A percentile compares a stretch with the other conserved stretches of the same genome.
Conservation (phyloP, 2,888 invertebrate species). For the Eupithecia centaureata region DNA sequence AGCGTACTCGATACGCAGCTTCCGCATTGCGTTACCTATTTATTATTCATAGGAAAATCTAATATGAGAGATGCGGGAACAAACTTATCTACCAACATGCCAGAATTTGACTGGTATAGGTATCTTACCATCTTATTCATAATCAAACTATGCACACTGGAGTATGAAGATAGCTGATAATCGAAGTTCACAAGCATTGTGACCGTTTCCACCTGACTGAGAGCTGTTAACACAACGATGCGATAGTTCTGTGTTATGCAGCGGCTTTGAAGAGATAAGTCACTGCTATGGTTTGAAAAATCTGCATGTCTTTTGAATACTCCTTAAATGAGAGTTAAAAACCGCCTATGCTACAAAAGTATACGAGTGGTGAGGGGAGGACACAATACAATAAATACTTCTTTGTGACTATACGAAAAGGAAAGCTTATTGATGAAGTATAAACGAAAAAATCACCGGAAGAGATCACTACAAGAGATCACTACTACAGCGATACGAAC, state of each 20-base stretch:
- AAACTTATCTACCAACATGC: background rate
- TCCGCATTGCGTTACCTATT: constrained; percentile 43
- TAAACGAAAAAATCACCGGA: no score
- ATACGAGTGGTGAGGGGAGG: background rate
- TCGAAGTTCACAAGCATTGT: background rate
- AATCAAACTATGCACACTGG: background rate
- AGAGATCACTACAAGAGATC: no score
- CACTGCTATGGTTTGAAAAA: no score
- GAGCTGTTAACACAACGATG: background rate
- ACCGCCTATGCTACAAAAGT: background rate
- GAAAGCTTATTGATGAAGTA: background rate
- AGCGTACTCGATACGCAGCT: constrained; percentile 32
- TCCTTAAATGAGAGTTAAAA: no score
- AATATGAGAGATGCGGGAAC: constrained; percentile 8
- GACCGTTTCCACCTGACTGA: background rate
- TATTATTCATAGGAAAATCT: constrained; percentile 34
- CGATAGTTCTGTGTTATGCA: background rate
- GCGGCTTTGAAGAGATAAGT: no score
- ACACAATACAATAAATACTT: background rate
- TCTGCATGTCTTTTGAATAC: background rate
- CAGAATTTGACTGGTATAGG: background rate
- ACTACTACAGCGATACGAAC: no score
- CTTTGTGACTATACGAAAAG: background rate
- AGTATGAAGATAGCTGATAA: background rate
- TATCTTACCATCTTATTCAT: background rate